phyloP scores from a whole-genome alignment of 2,797 vertebrate genomes.

The Odontamblyopus lacepedii region DNA sequence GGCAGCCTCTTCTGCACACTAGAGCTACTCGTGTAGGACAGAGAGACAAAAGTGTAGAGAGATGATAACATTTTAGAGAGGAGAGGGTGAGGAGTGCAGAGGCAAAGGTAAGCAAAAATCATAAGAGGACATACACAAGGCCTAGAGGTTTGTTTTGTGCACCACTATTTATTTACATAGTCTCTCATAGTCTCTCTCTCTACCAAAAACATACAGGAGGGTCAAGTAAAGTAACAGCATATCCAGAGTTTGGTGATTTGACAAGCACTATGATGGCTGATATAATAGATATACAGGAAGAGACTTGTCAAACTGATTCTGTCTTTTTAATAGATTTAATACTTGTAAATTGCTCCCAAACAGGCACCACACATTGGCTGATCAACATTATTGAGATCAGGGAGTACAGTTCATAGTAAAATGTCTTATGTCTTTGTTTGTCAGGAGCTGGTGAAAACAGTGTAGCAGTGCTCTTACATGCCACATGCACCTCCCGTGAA shows the following conservation, averaged over 20 bases:
- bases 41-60: constrained; percentile 41
- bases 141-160: constrained; percentile 32
- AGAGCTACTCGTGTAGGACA: constrained; percentile 36
- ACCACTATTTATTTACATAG: constrained; percentile 6
- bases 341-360: neutral
- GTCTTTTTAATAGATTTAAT: no score
- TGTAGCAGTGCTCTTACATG: neutral
- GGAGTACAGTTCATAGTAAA: no score
- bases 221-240: neutral
- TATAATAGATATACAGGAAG: neutral
- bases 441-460: neutral
- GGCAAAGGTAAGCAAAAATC: constrained; percentile 38
- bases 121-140: constrained; percentile 20
- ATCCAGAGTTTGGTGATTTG: neutral
- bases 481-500: neutral
- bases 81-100: constrained; percentile 23
- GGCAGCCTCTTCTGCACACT: constrained; percentile 35
- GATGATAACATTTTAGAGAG: constrained; percentile 33
- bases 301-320: no score
- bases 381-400: no score
- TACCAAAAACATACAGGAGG: neutral
- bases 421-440: neutral
- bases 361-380: no score
- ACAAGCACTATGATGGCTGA: neutral
- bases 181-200: neutral